Evolutionary conservation across 2,797 vertebrate genomes (phyloP), one percentile per base, ranked within the genome.

Genomic region (Melanotaenia trifasciata): DNA sequence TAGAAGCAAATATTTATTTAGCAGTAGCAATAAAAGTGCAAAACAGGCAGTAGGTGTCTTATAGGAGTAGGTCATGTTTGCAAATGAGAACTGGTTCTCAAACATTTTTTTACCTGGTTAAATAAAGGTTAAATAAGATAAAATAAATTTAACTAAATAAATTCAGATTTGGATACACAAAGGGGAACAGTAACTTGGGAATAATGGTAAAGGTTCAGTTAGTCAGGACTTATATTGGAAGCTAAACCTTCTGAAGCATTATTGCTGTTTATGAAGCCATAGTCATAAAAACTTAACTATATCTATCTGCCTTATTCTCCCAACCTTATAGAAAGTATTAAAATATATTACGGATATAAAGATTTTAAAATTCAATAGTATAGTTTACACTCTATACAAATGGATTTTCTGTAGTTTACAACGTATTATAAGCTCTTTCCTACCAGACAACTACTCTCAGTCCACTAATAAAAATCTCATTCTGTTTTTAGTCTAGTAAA

Each of bases 391-490:
- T 33, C 36, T 7, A 10, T 33, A 26, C 2, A 53, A n/a, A 50
- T 45, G n/a, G 1, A 30, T 32, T 45, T 16, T 1, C 47, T 53
- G 5, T 35, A 60, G 40, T 32, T 45, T 50, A 1, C 10, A 22
- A 53, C 13, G 32, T 4, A 20, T 43, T 26, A 67, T 45, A 10
- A 4, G 12, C 13, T 63, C 13, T 69, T 60, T 30, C 20, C 9
- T 3, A 5, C 14, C 36, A 58, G 64, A 65, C 50, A 67, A 50
- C 26, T 58, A 16, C n/a, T 62, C 35, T 61, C 9, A 4, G 66
- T 18, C 57, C 35, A 38, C 36, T 14, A 63, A 14, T 36, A 53
- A n/a, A 67, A 58, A 20, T 38, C 5, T 61, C 8, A 12, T n/a
- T 62, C 13, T 53, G 35, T 18, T 58, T 8, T 28, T 13, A 47